phyloP scores from a whole-genome alignment of 1,140 invertebrate genomes.

The Polypedilum vanderplanki region DNA sequence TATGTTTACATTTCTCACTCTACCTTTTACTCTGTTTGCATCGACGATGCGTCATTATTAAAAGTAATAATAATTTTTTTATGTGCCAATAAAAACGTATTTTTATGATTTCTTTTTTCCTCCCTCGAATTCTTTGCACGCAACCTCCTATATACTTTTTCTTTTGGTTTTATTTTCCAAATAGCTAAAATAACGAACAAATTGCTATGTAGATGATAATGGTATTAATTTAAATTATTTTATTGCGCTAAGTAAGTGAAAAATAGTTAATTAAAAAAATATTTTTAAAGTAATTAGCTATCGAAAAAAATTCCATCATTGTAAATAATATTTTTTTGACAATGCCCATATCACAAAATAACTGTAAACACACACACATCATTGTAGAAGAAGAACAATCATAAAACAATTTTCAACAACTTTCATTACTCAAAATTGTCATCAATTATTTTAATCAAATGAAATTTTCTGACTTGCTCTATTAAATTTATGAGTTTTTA shows the following conservation, averaged over 20 bases:
- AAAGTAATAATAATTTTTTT: not conserved
- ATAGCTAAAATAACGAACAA: too few relatives aligned
- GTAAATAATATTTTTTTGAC: not conserved
- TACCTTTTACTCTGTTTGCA: not conserved
- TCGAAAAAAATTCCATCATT: not conserved
- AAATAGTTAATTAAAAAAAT: not conserved
- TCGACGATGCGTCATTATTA: not conserved
- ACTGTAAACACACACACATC: not conserved
- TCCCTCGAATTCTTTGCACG: too few relatives aligned
- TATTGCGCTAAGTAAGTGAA: too few relatives aligned
- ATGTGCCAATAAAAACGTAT: constrained; percentile 5
- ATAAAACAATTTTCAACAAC: not conserved
- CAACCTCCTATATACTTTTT: too few relatives aligned
- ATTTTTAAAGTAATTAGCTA: not conserved
- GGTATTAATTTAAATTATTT: too few relatives aligned
- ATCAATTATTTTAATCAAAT: too few relatives aligned
- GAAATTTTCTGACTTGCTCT: not conserved
- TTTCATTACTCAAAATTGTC: too few relatives aligned
- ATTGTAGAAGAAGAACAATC: not conserved
- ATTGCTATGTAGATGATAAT: too few relatives aligned
- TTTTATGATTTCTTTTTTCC: too few relatives aligned
- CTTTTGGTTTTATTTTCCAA: too few relatives aligned
- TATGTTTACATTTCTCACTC: not conserved
- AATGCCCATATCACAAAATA: not conserved
- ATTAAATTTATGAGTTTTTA: not conserved